These are phyloP conservation scores for Cynopterus brachyotis DNA, from an alignment of 2,113 vertebrate genomes.

Conservation along the genomic window DNA sequence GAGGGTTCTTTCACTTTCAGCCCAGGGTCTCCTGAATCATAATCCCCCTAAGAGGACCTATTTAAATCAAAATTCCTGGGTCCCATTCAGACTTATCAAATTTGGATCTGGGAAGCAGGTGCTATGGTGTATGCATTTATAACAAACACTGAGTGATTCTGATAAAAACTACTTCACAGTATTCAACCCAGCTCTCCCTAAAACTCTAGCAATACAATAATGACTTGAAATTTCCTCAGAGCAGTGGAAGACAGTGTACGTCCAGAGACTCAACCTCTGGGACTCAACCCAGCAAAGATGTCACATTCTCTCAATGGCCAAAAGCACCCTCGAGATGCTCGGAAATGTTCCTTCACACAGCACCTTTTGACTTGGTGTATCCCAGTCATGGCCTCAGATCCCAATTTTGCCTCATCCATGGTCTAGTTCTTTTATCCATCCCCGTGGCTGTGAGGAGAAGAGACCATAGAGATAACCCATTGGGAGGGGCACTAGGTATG, in stretches of 20 bases:
- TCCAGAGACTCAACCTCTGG: not conserved
- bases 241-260: not conserved
- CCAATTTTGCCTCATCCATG: not conserved
- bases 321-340: not conserved
- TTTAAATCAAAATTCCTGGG: not conserved
- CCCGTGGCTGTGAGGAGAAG: not conserved
- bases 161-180: not conserved
- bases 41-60: not conserved
- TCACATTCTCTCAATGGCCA: not conserved
- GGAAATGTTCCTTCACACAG: not conserved
- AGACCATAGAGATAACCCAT: not conserved
- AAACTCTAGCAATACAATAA: not conserved
- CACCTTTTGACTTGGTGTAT: too few relatives aligned
- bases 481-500: not conserved
- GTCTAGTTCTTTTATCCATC: not conserved
- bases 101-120: not conserved
- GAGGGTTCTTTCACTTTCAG: not conserved
- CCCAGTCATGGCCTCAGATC: not conserved
- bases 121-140: fast-evolving
- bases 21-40: not conserved
- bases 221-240: not conserved
- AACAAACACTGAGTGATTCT: not conserved
- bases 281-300: not conserved
- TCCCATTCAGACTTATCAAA: not conserved
- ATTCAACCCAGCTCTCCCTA: not conserved